Conservation (phyloP, 2,797 vertebrate genomes). For the Cyclura pinguis region DNA sequence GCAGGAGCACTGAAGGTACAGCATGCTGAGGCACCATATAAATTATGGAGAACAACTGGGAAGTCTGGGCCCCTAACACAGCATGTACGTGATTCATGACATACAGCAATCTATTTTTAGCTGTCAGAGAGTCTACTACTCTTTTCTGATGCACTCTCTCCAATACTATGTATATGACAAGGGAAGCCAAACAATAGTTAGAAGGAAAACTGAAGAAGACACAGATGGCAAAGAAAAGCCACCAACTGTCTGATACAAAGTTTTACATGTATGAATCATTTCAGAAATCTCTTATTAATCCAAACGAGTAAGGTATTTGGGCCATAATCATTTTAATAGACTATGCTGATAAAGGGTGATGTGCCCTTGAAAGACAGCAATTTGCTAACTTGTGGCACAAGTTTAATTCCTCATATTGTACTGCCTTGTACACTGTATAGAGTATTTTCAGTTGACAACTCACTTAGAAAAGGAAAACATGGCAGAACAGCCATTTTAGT, state of each 20-base stretch:
- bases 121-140: constrained; percentile 43
- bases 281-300: neutral
- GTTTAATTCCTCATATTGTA: neutral
- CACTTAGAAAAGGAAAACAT: constrained; percentile 1
- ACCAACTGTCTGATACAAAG: constrained; percentile 22
- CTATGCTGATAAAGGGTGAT: neutral
- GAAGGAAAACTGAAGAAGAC: constrained; percentile 15
- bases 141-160: constrained; percentile 36
- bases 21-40: constrained; percentile 57
- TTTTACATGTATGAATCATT: neutral
- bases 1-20: constrained; percentile 60
- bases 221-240: neutral
- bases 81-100: constrained; percentile 38
- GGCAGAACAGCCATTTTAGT: neutral
- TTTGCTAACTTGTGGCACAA: neutral
- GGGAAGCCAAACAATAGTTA: neutral
- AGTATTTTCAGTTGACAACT: neutral
- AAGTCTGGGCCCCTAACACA: constrained; percentile 46
- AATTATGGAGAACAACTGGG: constrained; percentile 64
- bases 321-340: neutral
- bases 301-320: neutral
- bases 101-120: constrained; percentile 50
- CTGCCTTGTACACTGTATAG: neutral
- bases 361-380: neutral
- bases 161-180: neutral